These are phyloP conservation scores for mouse (Mus musculus) DNA, from an alignment of 2,113 vertebrate species.

Conservation along the genomic window GRCm39 chr3:66677501-66678000, in stretches of 20 bases:
- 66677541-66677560: not conserved
- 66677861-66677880: not conserved
- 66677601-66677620: not conserved
- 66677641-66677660: conserved; percentile 37
- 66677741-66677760: not conserved
- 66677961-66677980: conserved; percentile 68
- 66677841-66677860: not conserved
- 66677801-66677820: not conserved
- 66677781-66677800: not conserved
- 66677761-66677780: not conserved
- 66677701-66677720: not conserved
- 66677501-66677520: not conserved
- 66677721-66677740: not conserved
- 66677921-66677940: conserved; percentile 71
- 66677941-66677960: conserved; percentile 67
- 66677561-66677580: conserved; percentile 3
- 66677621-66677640: not conserved
- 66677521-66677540: not conserved
- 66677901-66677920: not conserved
- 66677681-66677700: not conserved
- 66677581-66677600: conserved; percentile 3
- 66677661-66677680: conserved; percentile 17
- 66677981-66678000: conserved; percentile 16
- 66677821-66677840: not conserved
- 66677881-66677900: conserved; percentile 53